Conservation (phyloP, 2,888 invertebrate genomes). For the Meteorus cinctellus region DNA sequence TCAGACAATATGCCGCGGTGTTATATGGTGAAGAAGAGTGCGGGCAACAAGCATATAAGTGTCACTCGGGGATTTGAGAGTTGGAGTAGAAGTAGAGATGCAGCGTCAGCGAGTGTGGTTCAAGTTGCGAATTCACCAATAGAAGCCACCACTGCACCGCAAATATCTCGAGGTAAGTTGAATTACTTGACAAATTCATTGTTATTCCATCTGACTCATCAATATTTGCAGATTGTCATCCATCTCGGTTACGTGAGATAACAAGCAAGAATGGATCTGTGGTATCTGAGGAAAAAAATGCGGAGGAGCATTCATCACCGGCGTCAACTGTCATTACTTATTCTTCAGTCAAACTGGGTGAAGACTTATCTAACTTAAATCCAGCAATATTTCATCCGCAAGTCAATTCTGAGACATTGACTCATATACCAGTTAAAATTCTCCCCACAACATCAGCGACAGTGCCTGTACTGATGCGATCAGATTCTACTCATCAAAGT, state of each 20-base stretch:
- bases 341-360: constrained; percentile 6
- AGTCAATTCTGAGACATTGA: not conserved
- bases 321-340: constrained; percentile 22
- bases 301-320: constrained; percentile 15
- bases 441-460: not conserved
- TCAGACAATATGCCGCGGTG: constrained; percentile 81
- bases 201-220: too few species aligned
- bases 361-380: constrained; percentile 36
- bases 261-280: constrained; percentile 40
- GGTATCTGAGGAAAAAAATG: constrained; percentile 39
- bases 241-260: constrained; percentile 52
- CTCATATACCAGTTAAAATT: constrained; percentile 14
- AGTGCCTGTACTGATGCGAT: not conserved
- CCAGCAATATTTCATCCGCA: constrained; percentile 45
- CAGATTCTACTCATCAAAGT: constrained; percentile 1
- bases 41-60: constrained; percentile 75
- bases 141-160: constrained; percentile 57
- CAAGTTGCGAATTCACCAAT: constrained; percentile 57
- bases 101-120: constrained; percentile 55
- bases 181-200: not conserved
- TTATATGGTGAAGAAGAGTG: constrained; percentile 83
- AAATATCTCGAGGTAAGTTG: constrained; percentile 62
- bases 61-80: constrained; percentile 69
- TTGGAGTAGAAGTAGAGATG: constrained; percentile 65
- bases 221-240: constrained; percentile 41